Evolutionary conservation across 1,140 invertebrate genomes (phyloP), one percentile per base, ranked within the genome.

Genomic region (Pseudomyrmex gracilis): DNA sequence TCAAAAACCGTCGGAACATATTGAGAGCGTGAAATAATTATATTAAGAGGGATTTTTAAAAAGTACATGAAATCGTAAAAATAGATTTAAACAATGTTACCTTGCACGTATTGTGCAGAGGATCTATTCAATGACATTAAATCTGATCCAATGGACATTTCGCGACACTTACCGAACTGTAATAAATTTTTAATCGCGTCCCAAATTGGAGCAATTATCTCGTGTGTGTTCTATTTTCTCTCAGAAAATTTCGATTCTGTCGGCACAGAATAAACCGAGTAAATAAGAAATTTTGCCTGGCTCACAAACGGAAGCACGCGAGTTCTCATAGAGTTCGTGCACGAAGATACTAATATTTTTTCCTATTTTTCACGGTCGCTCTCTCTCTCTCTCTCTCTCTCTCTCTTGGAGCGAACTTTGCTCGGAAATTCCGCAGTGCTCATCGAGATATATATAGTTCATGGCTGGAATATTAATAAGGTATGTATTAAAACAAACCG

Each of bases 291-390:
- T 80, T 80, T 71, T 51, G 64, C 53, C 53, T 34, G 66, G 53
- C 68, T 71, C 43, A 47, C 70, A 78, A 78, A 47, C 76, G 76
- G 55, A 71, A 60, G 66, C 76, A 80, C 76, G 76, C 76, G 76
- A 80, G 76, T 80, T 80, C 76, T 58, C 76, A 57, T 80, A 80
- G 76, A 80, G 76, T 80, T 80, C 66, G 76, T 80, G 76, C 76
- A 80, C 76, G 66, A 80, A 80, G 76, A 80, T 80, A 80, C 76
- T 80, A 80, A 80, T 78, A 78, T 53, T 80, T 80, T 80, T 80
- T 80, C 60, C 66, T 80, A 80, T 80, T 80, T 80, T 80, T 80
- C 76, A 80, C 66, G 55, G 70, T 66, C 76, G 66, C 55, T 51
- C 43, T 53, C 24, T 34, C 24, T 24, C 34, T 7, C 34, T 7